Evolutionary conservation across 64 coral and sea anemone genomes (phyloP).

Genomic region (Actinia tenebrosa): DNA sequence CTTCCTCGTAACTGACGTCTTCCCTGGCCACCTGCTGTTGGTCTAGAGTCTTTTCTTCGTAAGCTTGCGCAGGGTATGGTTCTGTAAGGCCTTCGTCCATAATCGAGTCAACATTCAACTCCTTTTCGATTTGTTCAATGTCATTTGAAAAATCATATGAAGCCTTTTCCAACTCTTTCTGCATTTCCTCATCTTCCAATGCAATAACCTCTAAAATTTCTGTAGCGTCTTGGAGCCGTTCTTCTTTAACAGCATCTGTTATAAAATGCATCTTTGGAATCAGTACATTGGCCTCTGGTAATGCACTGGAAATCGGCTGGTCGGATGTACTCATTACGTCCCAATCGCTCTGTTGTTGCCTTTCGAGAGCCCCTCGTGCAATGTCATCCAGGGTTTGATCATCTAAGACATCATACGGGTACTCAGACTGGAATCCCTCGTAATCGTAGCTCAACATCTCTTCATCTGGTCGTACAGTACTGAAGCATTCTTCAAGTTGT

Average conservation of each 20-base stretch:
- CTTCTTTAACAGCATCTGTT: not conserved
- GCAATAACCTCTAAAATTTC: not conserved
- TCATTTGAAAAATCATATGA: not conserved
- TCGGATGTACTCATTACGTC: not conserved
- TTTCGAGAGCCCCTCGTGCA: not conserved
- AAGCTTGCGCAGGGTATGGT: not conserved
- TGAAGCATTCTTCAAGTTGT: constrained; percentile 1
- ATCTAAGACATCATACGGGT: not conserved
- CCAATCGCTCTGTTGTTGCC: not conserved
- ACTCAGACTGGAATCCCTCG: not conserved
- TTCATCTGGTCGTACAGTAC: not conserved
- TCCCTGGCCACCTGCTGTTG: not conserved
- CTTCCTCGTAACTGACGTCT: not conserved
- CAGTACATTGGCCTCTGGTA: not conserved
- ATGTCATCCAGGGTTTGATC: not conserved
- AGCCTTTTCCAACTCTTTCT: not conserved
- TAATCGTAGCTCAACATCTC: not conserved
- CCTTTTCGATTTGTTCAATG: constrained; percentile 3
- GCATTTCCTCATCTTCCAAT: not conserved
- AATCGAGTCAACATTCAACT: not conserved
- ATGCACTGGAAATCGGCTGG: not conserved
- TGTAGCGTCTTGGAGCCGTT: not conserved
- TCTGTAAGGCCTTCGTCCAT: not conserved
- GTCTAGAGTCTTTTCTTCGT: not conserved
- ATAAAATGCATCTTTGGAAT: not conserved